These are phyloP conservation scores for Atherinosoma microstoma DNA, from an alignment of 2,797 vertebrate genomes.

Conservation along the genomic window DNA sequence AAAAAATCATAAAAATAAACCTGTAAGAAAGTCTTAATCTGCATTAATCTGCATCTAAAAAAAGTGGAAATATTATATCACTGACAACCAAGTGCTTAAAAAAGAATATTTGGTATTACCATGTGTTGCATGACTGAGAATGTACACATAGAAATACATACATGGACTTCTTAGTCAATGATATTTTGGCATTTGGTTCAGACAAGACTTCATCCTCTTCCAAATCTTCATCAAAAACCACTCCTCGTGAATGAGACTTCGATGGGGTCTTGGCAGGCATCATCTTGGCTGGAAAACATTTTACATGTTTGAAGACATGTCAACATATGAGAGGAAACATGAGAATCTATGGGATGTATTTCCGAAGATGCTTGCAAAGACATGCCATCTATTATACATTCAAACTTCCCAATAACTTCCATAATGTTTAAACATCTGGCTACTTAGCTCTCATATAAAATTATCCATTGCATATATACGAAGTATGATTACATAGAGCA, in stretches of 20 bases:
- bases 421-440: background rate
- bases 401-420: background rate
- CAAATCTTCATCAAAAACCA: conserved; percentile 74
- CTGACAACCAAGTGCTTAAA: background rate
- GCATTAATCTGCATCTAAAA: background rate
- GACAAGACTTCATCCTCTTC: conserved; percentile 59
- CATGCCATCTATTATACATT: background rate
- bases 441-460: background rate
- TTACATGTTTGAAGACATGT: background rate
- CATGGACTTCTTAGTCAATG: conserved; percentile 48
- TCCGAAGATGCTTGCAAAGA: background rate
- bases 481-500: background rate
- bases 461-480: too few relatives aligned
- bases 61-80: background rate
- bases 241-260: conserved; percentile 66
- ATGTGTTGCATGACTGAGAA: background rate
- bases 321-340: background rate
- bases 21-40: background rate
- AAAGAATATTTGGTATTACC: background rate
- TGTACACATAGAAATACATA: conserved; percentile 37
- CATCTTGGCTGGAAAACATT: conserved; percentile 45
- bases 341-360: background rate
- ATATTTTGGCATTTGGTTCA: conserved; percentile 50
- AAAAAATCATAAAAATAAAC: background rate
- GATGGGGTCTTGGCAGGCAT: conserved; percentile 46